These are phyloP conservation scores for Polyergus mexicanus DNA, from an alignment of 1,140 invertebrate genomes.

Conservation along the genomic window DNA sequence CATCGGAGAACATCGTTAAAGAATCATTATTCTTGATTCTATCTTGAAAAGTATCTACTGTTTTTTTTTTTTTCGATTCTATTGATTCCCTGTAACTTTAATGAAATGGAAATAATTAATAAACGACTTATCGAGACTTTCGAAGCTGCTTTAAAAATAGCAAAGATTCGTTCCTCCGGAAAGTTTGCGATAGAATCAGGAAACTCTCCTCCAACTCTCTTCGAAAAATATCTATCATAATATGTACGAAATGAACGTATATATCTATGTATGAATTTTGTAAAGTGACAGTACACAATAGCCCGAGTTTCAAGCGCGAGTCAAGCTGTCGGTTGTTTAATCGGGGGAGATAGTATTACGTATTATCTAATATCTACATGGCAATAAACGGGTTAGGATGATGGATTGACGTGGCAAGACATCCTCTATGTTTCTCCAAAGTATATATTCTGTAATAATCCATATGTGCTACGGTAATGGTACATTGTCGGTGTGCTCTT, in stretches of 20 bases:
- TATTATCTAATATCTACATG: slow-evolving; percentile 60
- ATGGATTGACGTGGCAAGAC: slow-evolving; percentile 40
- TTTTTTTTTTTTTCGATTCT: neutral
- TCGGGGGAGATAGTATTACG: slow-evolving; percentile 61
- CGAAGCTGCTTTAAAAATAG: slow-evolving; percentile 8
- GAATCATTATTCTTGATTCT: slow-evolving; percentile 23
- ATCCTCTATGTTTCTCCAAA: slow-evolving; percentile 67
- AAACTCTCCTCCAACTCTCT: slow-evolving; percentile 20
- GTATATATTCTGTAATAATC: slow-evolving; percentile 44
- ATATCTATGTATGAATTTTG: slow-evolving; percentile 53
- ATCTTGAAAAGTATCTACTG: slow-evolving; percentile 11
- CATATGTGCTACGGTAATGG: neutral
- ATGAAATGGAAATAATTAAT: slow-evolving; percentile 35
- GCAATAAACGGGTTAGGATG: neutral
- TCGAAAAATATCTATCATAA: slow-evolving; percentile 21
- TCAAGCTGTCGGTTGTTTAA: slow-evolving; percentile 69
- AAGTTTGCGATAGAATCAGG: neutral
- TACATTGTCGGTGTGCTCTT: slow-evolving; percentile 8
- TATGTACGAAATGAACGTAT: neutral
- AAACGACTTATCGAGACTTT: neutral
- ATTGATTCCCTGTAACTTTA: neutral
- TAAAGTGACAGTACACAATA: slow-evolving; percentile 24
- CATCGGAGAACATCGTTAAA: slow-evolving; percentile 15
- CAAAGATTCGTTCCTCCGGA: neutral
- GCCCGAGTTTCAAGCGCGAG: slow-evolving; percentile 39